Conservation (phyloP, 2,888 invertebrate species). For the Calameuta filiformis region DNA sequence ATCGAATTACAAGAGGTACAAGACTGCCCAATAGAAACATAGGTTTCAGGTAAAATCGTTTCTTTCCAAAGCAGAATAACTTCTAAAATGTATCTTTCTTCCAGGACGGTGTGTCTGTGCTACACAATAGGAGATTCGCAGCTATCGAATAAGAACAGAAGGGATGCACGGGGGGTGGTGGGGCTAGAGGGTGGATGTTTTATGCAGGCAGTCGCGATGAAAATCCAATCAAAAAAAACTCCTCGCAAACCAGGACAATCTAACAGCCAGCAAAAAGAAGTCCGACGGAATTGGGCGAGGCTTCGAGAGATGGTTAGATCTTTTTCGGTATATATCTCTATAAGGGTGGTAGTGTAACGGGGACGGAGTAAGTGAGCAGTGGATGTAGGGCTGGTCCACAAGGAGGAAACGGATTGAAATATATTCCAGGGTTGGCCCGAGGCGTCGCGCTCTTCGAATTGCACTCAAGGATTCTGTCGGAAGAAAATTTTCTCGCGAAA, state of each 20-base stretch:
- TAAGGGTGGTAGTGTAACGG: not conserved
- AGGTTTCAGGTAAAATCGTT: not conserved
- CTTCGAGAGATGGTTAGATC: not conserved
- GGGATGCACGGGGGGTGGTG: slow-evolving; percentile 9
- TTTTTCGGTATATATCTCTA: not conserved
- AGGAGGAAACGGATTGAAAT: slow-evolving; percentile 43
- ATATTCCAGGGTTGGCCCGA: slow-evolving; percentile 39
- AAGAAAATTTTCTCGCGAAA: not conserved
- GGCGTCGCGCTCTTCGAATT: slow-evolving; percentile 35
- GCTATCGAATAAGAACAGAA: not conserved
- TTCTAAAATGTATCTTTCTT: not conserved
- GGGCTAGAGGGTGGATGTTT: slow-evolving; percentile 30
- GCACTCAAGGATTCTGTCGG: slow-evolving; percentile 19
- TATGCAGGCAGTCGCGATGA: slow-evolving; percentile 42
- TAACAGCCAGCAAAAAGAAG: slow-evolving; percentile 29
- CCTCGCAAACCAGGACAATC: slow-evolving; percentile 37
- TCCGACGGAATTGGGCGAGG: slow-evolving; percentile 25
- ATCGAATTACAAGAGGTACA: not conserved
- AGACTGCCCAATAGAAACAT: not conserved
- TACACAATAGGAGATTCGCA: not conserved
- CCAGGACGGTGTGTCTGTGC: not conserved
- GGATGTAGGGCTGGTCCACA: not conserved
- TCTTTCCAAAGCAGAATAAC: not conserved
- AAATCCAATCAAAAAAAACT: slow-evolving; percentile 45
- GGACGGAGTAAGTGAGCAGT: slow-evolving; percentile 2